These are phyloP conservation scores for Dasyprocta punctata DNA, from an alignment of 2,113 vertebrate genomes.

Conservation along the genomic window DNA sequence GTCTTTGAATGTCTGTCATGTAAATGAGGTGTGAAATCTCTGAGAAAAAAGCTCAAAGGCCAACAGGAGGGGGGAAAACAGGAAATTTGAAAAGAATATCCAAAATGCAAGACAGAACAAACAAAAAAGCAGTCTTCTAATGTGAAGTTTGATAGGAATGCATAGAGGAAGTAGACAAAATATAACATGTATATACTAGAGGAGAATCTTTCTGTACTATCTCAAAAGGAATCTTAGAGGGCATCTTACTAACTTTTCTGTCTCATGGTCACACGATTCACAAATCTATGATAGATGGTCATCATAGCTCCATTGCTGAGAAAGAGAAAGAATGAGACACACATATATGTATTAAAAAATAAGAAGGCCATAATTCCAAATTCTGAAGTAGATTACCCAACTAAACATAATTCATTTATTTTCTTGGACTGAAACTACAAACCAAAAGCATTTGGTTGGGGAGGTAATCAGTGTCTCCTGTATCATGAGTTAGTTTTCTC, in stretches of 20 bases:
- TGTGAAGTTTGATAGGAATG: background rate
- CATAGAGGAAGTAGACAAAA: background rate
- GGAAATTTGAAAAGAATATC: constrained; percentile 49
- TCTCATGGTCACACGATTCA: background rate
- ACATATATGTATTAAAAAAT: background rate
- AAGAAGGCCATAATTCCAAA: background rate
- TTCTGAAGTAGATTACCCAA: background rate
- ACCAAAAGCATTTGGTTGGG: background rate
- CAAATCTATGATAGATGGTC: background rate
- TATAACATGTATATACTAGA: background rate
- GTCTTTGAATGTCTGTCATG: background rate
- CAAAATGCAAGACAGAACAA: background rate
- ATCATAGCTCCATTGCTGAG: background rate
- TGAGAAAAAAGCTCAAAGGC: background rate
- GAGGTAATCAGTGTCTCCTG: background rate
- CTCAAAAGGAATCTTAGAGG: background rate
- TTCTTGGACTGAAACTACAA: background rate
- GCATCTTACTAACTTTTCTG: background rate
- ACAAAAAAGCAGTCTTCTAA: background rate
- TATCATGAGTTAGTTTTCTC: background rate
- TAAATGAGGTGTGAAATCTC: background rate
- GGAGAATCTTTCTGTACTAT: background rate
- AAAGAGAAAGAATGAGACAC: background rate
- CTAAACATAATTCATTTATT: background rate
- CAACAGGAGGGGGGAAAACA: background rate